Evolutionary conservation across 2,888 invertebrate species (phyloP).

Genomic region (Drosophila crucigera): DNA sequence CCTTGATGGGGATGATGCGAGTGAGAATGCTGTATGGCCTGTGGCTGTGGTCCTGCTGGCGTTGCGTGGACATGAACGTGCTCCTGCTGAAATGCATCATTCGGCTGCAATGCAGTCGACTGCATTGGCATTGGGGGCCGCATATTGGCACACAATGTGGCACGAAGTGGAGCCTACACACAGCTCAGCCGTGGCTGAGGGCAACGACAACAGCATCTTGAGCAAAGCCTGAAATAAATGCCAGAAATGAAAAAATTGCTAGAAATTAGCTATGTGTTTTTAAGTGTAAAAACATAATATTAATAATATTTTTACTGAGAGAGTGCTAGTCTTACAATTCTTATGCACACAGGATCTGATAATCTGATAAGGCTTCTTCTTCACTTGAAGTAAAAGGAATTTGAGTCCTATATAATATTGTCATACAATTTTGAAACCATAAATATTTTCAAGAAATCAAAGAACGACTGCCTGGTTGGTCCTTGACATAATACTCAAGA

Average conservation of each 20-base stretch:
- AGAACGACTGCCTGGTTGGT: too few species aligned
- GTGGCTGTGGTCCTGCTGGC: constrained; percentile 50
- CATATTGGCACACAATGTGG: constrained; percentile 64
- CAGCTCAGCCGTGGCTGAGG: constrained; percentile 66
- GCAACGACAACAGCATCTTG: constrained; percentile 67
- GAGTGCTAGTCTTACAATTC: background rate
- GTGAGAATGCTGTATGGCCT: constrained; percentile 17
- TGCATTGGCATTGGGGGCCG: constrained; percentile 81
- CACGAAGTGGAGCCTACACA: constrained; percentile 23
- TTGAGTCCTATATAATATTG: background rate
- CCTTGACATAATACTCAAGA: background rate
- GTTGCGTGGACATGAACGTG: constrained; percentile 48
- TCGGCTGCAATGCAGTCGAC: constrained; percentile 79
- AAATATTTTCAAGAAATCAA: too few species aligned
- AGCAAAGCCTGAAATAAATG: constrained; percentile 41
- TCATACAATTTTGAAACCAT: background rate
- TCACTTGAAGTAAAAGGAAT: background rate
- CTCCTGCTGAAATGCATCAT: constrained; percentile 62
- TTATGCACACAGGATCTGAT: background rate
- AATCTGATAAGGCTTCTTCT: background rate
- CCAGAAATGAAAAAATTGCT: background rate
- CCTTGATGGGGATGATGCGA: constrained; percentile 7
- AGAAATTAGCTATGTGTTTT: background rate
- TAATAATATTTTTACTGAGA: background rate
- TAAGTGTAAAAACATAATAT: background rate